Conservation (phyloP, 2,797 vertebrate species). For the Enteromius radiatus region DNA sequence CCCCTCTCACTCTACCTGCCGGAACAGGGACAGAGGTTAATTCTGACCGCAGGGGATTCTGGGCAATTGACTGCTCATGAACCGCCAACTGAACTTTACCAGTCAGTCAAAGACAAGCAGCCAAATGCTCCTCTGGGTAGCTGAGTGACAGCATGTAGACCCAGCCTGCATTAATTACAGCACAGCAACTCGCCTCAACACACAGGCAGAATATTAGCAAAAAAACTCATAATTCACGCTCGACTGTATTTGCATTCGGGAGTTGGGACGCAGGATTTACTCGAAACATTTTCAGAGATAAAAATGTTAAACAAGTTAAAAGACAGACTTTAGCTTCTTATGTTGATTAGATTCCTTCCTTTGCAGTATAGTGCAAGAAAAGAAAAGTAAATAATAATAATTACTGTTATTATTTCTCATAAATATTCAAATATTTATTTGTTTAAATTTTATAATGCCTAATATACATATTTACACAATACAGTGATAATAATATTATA, state of each 20-base stretch:
- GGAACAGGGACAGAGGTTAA: slow-evolving; percentile 81
- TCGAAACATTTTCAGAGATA: not conserved
- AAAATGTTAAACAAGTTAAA: not conserved
- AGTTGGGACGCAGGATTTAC: not conserved
- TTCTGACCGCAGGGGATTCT: slow-evolving; percentile 73
- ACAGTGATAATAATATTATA: too few relatives aligned
- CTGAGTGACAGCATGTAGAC: slow-evolving; percentile 37
- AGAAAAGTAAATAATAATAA: not conserved
- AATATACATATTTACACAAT: too few relatives aligned
- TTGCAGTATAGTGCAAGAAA: not conserved
- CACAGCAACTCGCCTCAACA: not conserved
- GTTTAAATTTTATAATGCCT: too few relatives aligned
- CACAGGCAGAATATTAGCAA: not conserved
- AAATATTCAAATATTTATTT: too few relatives aligned
- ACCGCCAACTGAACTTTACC: slow-evolving; percentile 76
- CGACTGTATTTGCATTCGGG: not conserved
- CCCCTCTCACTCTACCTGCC: slow-evolving; percentile 74
- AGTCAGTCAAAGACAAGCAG: slow-evolving; percentile 45
- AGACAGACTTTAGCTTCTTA: not conserved
- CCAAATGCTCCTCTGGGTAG: slow-evolving; percentile 27
- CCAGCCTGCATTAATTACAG: slow-evolving; percentile 29
- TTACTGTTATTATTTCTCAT: too few relatives aligned
- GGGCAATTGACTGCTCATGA: slow-evolving; percentile 79
- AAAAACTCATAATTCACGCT: not conserved
- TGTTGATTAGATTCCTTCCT: not conserved